Evolutionary conservation across 2,113 vertebrate genomes (phyloP).

Genomic region (Phylloscopus whistleri): DNA sequence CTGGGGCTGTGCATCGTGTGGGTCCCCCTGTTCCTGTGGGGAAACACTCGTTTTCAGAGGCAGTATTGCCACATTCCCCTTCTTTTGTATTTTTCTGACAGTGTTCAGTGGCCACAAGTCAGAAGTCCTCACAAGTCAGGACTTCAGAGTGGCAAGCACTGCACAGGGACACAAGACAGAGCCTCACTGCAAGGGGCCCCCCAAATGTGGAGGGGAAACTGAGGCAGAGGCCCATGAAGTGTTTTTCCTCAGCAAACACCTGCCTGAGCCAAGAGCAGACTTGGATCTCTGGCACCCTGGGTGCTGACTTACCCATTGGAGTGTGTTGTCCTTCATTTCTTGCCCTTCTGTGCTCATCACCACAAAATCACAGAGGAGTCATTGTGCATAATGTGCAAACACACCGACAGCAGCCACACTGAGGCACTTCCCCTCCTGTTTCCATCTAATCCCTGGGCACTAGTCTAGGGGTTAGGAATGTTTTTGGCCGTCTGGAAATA

Average conservation of each 20-base stretch:
- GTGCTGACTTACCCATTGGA: background rate
- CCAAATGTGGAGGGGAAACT: background rate
- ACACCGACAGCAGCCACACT: background rate
- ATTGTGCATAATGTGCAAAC: background rate
- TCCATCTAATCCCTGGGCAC: background rate
- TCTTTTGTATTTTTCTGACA: background rate
- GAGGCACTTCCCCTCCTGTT: constrained; percentile 9
- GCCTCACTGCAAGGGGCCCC: fast-evolving
- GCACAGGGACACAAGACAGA: background rate
- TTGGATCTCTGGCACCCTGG: background rate
- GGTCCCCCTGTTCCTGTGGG: background rate
- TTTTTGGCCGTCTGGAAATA: constrained; percentile 55
- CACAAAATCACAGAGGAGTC: background rate
- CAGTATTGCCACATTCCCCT: background rate
- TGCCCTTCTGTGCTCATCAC: background rate
- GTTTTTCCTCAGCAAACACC: background rate
- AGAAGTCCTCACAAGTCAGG: too few relatives aligned
- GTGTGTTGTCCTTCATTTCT: background rate
- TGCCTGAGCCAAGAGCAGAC: background rate
- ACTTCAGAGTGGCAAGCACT: background rate
- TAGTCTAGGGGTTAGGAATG: constrained; percentile 54
- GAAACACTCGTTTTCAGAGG: background rate
- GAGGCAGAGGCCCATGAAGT: background rate
- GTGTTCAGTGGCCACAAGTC: background rate
- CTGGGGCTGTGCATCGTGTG: background rate